Conservation (phyloP, 1,140 invertebrate genomes). For the Elymnias hypermnestra region DNA sequence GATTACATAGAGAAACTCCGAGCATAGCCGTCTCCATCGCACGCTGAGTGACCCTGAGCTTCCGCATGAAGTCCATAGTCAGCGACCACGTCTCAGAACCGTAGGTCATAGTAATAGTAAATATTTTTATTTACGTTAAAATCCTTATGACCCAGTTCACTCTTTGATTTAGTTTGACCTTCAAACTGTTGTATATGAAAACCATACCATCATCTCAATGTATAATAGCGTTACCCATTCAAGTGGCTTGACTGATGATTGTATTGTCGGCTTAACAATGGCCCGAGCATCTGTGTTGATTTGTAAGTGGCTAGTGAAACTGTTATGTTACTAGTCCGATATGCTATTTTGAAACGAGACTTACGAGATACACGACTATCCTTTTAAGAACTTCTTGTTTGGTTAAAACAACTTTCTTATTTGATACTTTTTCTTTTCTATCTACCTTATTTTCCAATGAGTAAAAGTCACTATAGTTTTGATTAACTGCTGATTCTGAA, state of each 20-base stretch:
- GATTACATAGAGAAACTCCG: too few relatives aligned
- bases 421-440: conserved; percentile 3
- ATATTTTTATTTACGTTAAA: too few relatives aligned
- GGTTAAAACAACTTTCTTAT: conserved; percentile 20
- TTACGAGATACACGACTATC: conserved; percentile 23
- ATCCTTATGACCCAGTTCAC: conserved; percentile 7
- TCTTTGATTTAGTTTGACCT: neutral
- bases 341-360: conserved; percentile 17
- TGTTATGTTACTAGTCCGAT: conserved; percentile 5
- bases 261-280: conserved; percentile 35
- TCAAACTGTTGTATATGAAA: neutral
- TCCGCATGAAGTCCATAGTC: too few relatives aligned
- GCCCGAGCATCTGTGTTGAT: conserved; percentile 25
- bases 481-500: too few relatives aligned
- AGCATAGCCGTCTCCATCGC: too few relatives aligned
- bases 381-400: conserved; percentile 19
- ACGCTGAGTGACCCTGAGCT: too few relatives aligned
- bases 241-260: conserved; percentile 28
- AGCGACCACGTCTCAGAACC: too few relatives aligned
- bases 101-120: too few relatives aligned
- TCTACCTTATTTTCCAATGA: neutral
- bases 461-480: too few relatives aligned
- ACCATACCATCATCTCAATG: neutral
- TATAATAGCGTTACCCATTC: neutral
- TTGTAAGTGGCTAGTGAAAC: conserved; percentile 3